Base-by-base conservation (phyloP, 2,113 vertebrate species). In the Ploceus nigricollis region DNA sequence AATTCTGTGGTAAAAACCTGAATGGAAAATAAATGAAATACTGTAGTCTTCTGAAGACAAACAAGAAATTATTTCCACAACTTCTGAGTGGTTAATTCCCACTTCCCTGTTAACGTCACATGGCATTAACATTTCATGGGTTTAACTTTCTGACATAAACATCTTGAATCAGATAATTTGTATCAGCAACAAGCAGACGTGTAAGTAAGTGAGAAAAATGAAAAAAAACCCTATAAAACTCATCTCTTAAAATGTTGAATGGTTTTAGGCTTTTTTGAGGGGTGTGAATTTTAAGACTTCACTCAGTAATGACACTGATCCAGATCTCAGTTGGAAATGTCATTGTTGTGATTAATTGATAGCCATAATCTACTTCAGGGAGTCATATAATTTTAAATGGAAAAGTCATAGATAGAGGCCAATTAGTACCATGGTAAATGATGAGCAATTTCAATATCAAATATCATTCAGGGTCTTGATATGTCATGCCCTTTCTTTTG, bases 371-470 rank as follows among this genome's bases (percentile, higher is more conserved):
- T 90, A 40, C 37, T 53, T 48, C n/a, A 58, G 11, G 58, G 37
- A 94, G 88, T 10, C 31, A 79, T 58, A 72, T 77, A 45, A 84
- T 94, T 93, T 94, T 89, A 91, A 96, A 94, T 61, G 16, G 71
- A 68, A 71, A 90, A 83, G 11, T 56, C 61, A 77, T 83, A 92
- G 54, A 64, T 78, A 71, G 57, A 93, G 24, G 73, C 20, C 64
- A 95, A 81, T 96, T 96, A 96, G 47, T 33, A 94, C 47, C 22
- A 54, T 72, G 23, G 61, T 20, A 97, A 95, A 88, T 80, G 24
- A 89, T 51, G 63, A 89, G 47, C 39, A 91, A 79, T 96, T 96
- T 95, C 58, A 72, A 40, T 75, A 77, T 95, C 53, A 97, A 89
- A 85, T 87, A 45, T 17, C 50, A 91, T 79, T 78, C 58, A 87